Percentiles rank a stretch among this genome's conserved stretches.
Evolutionary conservation across 2,888 invertebrate genomes (phyloP).

Genomic region (Elysia crispata): DNA sequence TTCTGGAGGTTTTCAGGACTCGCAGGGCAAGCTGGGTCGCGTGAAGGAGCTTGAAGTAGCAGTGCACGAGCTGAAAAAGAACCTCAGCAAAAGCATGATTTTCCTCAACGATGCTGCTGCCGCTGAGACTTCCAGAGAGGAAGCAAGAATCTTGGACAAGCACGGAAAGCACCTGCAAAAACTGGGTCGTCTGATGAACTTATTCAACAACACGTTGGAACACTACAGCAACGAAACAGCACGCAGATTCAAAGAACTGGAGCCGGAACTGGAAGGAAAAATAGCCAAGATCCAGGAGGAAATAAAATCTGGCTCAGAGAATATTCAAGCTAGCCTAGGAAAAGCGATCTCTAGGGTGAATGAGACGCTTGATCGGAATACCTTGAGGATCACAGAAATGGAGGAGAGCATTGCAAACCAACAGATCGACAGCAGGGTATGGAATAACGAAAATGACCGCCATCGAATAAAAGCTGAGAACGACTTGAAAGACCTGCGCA

Average conservation of each 20-base stretch:
- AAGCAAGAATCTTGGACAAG: conserved; percentile 39
- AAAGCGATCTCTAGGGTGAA: conserved; percentile 43
- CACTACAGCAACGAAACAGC: conserved; percentile 61
- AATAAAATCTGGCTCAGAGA: conserved; percentile 47
- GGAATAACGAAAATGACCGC: conserved; percentile 48
- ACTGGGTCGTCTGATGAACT: conserved; percentile 50
- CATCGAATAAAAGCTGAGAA: conserved; percentile 44
- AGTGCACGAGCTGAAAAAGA: conserved; percentile 53
- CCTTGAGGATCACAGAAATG: conserved; percentile 5
- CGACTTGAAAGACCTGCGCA: conserved; percentile 42
- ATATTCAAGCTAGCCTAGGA: conserved; percentile 45
- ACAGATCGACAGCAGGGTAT: conserved; percentile 49
- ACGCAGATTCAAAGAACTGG: conserved; percentile 31
- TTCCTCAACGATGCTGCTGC: no score
- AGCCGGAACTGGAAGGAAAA: no score
- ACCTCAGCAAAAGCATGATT: conserved; percentile 25
- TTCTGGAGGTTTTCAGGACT: conserved; percentile 46
- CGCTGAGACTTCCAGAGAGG: no score
- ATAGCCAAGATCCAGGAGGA: no score
- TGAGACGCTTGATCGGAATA: conserved; percentile 18
- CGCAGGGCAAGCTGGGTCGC: conserved; percentile 38
- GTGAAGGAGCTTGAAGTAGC: conserved; percentile 40
- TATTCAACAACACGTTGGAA: conserved; percentile 56
- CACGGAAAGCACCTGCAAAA: conserved; percentile 51
- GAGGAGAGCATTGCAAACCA: conserved; percentile 47